These are phyloP conservation scores for Cardiocondyla obscurior DNA, from an alignment of 1,140 invertebrate genomes.

Conservation along the genomic window DNA sequence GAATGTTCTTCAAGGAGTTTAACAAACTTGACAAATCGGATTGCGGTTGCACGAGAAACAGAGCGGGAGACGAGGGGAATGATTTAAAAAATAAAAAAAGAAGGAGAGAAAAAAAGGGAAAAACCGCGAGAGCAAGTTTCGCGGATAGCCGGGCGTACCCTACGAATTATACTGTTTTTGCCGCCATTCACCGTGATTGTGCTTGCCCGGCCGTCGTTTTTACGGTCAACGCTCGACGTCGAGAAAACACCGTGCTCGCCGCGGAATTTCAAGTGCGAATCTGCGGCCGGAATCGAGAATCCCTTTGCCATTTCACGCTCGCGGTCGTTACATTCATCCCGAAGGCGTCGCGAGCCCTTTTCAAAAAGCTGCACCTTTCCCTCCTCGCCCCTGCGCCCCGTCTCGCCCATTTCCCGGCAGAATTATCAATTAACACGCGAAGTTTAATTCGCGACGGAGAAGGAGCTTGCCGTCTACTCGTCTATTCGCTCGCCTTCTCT, in stretches of 20 bases:
- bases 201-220: neutral
- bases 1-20: conserved; percentile 14
- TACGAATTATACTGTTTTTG: neutral
- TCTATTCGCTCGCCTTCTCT: neutral
- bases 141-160: neutral
- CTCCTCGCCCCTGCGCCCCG: too few relatives aligned
- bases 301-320: neutral
- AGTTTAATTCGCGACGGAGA: conserved; percentile 3
- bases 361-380: neutral
- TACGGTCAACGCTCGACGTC: neutral
- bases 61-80: neutral
- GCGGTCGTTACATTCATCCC: neutral
- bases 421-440: conserved; percentile 29
- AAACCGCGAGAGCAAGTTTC: neutral
- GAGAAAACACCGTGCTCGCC: neutral
- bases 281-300: neutral
- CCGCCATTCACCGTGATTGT: neutral
- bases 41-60: neutral
- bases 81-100: conserved; percentile 17
- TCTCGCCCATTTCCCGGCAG: neutral
- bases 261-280: neutral
- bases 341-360: neutral
- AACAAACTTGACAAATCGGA: conserved; percentile 47
- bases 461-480: neutral
- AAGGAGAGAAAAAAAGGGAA: too few relatives aligned